A percentile compares a stretch with the other conserved stretches of the same genome.
These are phyloP conservation scores for Xiphophorus hellerii DNA, from an alignment of 2,113 vertebrate species.

Conservation along the genomic window DNA sequence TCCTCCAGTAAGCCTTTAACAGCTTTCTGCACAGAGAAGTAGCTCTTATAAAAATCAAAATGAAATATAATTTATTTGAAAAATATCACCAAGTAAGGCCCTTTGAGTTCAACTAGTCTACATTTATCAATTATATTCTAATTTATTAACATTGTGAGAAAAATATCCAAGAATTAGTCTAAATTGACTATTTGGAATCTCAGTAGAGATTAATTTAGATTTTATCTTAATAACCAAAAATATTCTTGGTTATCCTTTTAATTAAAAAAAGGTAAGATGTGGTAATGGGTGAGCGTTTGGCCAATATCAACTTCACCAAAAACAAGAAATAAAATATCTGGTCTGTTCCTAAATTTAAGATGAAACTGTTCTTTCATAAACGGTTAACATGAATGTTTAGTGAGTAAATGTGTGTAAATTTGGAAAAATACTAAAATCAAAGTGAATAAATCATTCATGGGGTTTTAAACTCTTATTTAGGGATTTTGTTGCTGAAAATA, in stretches of 20 bases:
- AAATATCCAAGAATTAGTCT: background rate
- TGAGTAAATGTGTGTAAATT: background rate
- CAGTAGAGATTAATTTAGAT: background rate
- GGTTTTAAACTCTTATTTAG: background rate
- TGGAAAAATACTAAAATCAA: background rate
- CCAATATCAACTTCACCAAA: background rate
- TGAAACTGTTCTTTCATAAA: background rate
- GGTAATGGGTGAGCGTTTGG: background rate
- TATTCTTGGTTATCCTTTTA: background rate
- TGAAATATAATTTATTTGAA: background rate
- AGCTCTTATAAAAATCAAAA: background rate
- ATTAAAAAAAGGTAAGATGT: background rate
- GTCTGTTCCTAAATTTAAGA: background rate
- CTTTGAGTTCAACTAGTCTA: background rate
- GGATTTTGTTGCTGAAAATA: background rate
- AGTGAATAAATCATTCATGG: background rate
- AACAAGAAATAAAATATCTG: background rate
- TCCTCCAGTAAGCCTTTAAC: too few relatives aligned
- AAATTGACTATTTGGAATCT: background rate
- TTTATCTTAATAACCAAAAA: background rate
- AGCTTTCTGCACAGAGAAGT: too few relatives aligned
- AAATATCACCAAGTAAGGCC: background rate
- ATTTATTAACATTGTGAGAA: background rate
- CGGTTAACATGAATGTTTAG: background rate
- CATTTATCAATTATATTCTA: background rate